Evolutionary conservation across 2,113 vertebrate genomes (phyloP).

Genomic region (Shinisaurus crocodilurus): DNA sequence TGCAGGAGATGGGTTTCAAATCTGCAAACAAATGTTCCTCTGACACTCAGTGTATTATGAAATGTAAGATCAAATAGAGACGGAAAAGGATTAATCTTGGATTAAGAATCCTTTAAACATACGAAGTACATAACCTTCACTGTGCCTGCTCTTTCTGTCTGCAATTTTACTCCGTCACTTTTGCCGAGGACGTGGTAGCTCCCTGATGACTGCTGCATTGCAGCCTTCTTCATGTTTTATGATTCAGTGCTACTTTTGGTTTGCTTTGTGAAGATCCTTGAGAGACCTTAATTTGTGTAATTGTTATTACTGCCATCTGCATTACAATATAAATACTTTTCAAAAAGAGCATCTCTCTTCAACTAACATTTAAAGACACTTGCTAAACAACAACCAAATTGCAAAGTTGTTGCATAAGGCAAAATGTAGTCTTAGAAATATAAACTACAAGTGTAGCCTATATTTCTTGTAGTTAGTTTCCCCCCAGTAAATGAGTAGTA

Average conservation of each 20-base stretch:
- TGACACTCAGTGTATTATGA: slow-evolving; percentile 39
- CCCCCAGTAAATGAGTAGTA: slow-evolving; percentile 24
- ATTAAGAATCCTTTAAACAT: slow-evolving; percentile 61
- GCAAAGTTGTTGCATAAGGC: slow-evolving; percentile 65
- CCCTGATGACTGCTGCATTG: slow-evolving; percentile 63
- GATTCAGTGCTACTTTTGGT: slow-evolving; percentile 72
- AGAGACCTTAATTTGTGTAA: slow-evolving; percentile 78
- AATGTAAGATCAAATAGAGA: slow-evolving; percentile 47
- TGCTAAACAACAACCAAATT: slow-evolving; percentile 76
- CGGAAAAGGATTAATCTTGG: slow-evolving; percentile 54
- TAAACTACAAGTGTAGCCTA: slow-evolving; percentile 55
- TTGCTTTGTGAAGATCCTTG: slow-evolving; percentile 76
- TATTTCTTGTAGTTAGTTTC: background rate
- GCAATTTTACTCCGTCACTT: slow-evolving; percentile 50
- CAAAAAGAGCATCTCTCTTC: slow-evolving; percentile 76
- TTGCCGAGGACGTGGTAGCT: slow-evolving; percentile 42
- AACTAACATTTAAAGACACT: slow-evolving; percentile 79
- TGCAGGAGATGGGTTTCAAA: slow-evolving; percentile 34
- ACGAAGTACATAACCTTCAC: slow-evolving; percentile 56
- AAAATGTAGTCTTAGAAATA: slow-evolving; percentile 59
- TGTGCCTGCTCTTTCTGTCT: slow-evolving; percentile 42
- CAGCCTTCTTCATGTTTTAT: slow-evolving; percentile 70
- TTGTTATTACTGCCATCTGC: slow-evolving; percentile 81
- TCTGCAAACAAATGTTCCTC: slow-evolving; percentile 43
- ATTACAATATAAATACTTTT: slow-evolving; percentile 82